phyloP scores from a whole-genome alignment of 2,797 vertebrate species.

The Zalophus californianus region DNA sequence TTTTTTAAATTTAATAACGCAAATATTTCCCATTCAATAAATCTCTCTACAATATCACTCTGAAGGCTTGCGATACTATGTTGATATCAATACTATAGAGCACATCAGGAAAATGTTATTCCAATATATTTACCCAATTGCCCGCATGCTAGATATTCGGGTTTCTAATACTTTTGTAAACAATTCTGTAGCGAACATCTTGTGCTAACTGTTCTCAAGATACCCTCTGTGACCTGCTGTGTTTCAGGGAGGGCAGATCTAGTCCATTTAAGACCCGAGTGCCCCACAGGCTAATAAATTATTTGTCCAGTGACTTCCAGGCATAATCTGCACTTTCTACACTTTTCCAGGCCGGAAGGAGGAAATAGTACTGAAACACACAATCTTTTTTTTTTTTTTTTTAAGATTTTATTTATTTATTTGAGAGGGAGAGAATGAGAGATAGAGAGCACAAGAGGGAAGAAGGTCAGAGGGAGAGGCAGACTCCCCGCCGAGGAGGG shows the following conservation, averaged over 20 bases:
- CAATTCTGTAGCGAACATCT: not conserved
- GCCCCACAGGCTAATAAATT: not conserved
- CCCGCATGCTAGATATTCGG: not conserved
- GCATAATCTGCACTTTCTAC: not conserved
- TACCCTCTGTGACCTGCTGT: not conserved
- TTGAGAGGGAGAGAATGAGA: no score
- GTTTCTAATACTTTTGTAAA: conserved; percentile 31
- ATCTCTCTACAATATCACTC: not conserved
- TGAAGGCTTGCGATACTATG: not conserved
- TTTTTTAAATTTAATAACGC: not conserved
- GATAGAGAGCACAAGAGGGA: no score
- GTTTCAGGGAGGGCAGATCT: not conserved
- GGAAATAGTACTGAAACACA: not conserved
- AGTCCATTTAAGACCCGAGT: not conserved
- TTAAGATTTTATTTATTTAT: no score
- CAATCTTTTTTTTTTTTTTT: not conserved
- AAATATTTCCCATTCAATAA: not conserved
- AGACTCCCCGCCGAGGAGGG: no score
- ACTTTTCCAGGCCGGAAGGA: not conserved
- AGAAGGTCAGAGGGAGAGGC: no score
- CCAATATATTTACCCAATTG: not conserved
- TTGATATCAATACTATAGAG: not conserved
- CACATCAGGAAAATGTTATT: not conserved
- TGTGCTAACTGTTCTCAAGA: not conserved
- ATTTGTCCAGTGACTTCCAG: not conserved